A percentile compares a stretch with the other conserved stretches of the same genome.
Evolutionary conservation across 1,140 invertebrate genomes (phyloP).

Genomic region (Hirudo medicinalis): DNA sequence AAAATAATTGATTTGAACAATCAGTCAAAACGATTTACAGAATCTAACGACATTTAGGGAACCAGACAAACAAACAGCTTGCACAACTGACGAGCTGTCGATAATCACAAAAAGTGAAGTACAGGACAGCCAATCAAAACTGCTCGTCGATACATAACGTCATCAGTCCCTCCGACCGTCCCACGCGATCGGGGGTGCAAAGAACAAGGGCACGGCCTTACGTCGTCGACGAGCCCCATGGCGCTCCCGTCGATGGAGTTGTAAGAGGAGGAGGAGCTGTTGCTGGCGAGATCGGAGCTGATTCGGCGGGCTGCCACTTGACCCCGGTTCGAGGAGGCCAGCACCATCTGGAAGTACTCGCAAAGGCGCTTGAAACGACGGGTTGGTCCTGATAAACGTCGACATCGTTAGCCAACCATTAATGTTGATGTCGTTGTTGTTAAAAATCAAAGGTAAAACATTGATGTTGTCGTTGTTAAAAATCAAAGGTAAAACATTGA

Average conservation of each 20-base stretch:
- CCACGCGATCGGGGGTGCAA: neutral
- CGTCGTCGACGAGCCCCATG: neutral
- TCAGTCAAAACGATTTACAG: neutral
- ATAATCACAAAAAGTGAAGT: neutral
- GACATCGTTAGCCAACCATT: neutral
- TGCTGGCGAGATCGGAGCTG: slow-evolving; percentile 19
- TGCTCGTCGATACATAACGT: too few relatives aligned
- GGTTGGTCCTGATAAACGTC: slow-evolving; percentile 62
- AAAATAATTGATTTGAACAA: too few relatives aligned
- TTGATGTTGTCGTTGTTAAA: too few relatives aligned
- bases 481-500: too few relatives aligned
- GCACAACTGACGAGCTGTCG: neutral
- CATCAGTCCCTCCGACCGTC: neutral
- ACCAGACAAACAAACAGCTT: neutral
- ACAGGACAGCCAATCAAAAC: neutral
- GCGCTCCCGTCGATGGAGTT: slow-evolving; percentile 20
- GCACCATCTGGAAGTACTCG: slow-evolving; percentile 70
- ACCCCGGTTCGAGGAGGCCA: slow-evolving; percentile 26
- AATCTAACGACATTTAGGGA: neutral
- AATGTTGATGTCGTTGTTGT: neutral
- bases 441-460: too few relatives aligned
- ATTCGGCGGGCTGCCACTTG: slow-evolving; percentile 18
- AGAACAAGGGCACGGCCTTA: neutral
- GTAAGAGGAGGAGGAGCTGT: slow-evolving; percentile 22
- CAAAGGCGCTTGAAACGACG: slow-evolving; percentile 84